Conservation (phyloP, 2,113 vertebrate genomes). For the Crotalus tigris region DNA sequence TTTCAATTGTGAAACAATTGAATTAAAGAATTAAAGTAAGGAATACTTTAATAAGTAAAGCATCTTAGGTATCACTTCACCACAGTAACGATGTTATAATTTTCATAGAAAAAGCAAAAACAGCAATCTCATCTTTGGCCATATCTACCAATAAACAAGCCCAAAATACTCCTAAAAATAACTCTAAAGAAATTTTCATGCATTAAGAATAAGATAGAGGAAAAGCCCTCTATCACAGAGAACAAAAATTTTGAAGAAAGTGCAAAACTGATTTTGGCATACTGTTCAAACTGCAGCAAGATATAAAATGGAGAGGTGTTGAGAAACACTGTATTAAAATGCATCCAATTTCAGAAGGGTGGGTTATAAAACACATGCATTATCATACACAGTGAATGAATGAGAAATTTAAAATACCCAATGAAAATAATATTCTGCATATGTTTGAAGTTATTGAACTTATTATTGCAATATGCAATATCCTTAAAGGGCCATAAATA, state of each 20-base stretch:
- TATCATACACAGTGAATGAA: neutral
- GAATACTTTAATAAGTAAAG: neutral
- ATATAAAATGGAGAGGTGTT: neutral
- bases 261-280: neutral
- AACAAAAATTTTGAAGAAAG: neutral
- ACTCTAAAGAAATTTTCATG: neutral
- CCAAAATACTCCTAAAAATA: neutral
- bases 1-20: conserved; percentile 3
- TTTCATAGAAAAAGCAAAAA: neutral
- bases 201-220: neutral
- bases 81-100: neutral
- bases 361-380: neutral
- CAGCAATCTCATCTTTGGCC: neutral
- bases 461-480: neutral
- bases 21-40: neutral
- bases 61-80: neutral
- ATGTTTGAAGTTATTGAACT: neutral
- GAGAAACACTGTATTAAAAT: neutral
- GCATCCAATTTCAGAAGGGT: neutral
- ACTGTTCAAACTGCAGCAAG: neutral
- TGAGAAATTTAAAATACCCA: neutral
- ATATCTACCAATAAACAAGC: neutral
- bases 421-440: neutral
- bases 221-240: neutral
- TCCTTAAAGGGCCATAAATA: neutral